Evolutionary conservation across 2,797 vertebrate species (phyloP).

Genomic region (Selene dorsalis): DNA sequence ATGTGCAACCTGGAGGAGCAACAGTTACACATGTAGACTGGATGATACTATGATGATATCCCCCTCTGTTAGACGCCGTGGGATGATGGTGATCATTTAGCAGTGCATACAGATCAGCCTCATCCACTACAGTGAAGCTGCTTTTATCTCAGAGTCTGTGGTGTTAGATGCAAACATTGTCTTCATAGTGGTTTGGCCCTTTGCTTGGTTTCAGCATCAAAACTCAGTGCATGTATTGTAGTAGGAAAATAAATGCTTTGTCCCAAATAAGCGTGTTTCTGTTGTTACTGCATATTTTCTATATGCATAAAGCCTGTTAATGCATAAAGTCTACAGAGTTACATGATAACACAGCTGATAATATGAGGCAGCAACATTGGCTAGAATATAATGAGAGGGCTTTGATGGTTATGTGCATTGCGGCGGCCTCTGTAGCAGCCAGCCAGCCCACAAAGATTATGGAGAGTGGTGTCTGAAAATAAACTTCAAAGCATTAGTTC

Average conservation of each 20-base stretch:
- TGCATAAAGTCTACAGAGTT: slow-evolving; percentile 67
- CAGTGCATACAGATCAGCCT: slow-evolving; percentile 61
- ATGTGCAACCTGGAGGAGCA: slow-evolving; percentile 24
- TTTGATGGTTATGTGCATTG: slow-evolving; percentile 26
- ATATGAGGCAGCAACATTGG: slow-evolving; percentile 51
- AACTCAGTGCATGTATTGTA: slow-evolving; percentile 73
- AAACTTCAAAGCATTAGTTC: slow-evolving; percentile 23
- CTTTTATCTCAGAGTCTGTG: slow-evolving; percentile 39
- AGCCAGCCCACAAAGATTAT: slow-evolving; percentile 20
- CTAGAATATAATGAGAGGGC: slow-evolving; percentile 40
- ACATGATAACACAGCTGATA: slow-evolving; percentile 48
- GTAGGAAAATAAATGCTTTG: slow-evolving; percentile 78
- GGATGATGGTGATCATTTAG: slow-evolving; percentile 35
- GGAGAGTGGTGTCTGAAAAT: slow-evolving; percentile 23
- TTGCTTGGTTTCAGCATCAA: slow-evolving; percentile 67
- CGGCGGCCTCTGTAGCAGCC: slow-evolving; percentile 37
- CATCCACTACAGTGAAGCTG: slow-evolving; percentile 41
- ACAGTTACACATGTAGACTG: slow-evolving; percentile 35
- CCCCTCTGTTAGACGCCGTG: slow-evolving; percentile 5
- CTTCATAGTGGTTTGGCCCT: slow-evolving; percentile 71
- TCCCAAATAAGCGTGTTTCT: slow-evolving; percentile 58
- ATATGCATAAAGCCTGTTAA: slow-evolving; percentile 71
- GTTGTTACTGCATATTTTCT: slow-evolving; percentile 70
- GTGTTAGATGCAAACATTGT: slow-evolving; percentile 47
- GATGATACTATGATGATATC: slow-evolving; percentile 15